Evolutionary conservation across 2,888 invertebrate genomes (phyloP), one percentile per base, ranked within the genome.

Genomic region (Nemotelus pantherinus): DNA sequence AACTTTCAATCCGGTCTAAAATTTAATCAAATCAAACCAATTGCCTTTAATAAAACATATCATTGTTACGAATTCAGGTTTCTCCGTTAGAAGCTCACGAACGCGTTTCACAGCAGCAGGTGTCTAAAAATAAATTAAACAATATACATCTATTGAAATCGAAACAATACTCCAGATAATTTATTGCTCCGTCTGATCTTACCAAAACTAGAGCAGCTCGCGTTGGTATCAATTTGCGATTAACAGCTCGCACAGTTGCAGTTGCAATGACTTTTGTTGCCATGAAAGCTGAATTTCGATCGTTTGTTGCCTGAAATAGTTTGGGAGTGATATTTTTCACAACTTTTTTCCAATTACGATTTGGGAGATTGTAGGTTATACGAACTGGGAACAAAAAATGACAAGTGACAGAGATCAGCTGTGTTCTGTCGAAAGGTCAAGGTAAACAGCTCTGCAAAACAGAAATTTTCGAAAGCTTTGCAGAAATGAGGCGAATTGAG

Each of bases 211-310:
- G 88, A 2, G 97, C 97, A 81, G 96, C 94, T 83, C 96, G 89
- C 64, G 93, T 92, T n/a, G 97, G 93, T 80, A 95, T 86, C 80
- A 94, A 86, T 87, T 91, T 92, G 84, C 94, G 91, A 82, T 92
- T 93, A 45, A 96, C 93, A 81, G 96, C 95, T 82, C 95, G 91
- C 47, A 97, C 95, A 77, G 96, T 96, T 47, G 97, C 97, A 85
- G 95, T 93, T 79, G 94, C 95, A 83, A 94, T 91, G 80, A 92
- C 90, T 90, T 92, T 93, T 81, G 93, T 91, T 86, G 94, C 91
- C 94, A 94, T 94, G 83, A 85, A 80, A 6, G 48, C 9, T 6
- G 58, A 72, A 60, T 47, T 70, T 70, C 50, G 10, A 50, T 76
- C 25, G 25, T 25, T 25, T 25, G 25, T 25, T 25, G 25, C 25